phyloP scores from a whole-genome alignment of 2,113 vertebrate species.

The Eira barbara region DNA sequence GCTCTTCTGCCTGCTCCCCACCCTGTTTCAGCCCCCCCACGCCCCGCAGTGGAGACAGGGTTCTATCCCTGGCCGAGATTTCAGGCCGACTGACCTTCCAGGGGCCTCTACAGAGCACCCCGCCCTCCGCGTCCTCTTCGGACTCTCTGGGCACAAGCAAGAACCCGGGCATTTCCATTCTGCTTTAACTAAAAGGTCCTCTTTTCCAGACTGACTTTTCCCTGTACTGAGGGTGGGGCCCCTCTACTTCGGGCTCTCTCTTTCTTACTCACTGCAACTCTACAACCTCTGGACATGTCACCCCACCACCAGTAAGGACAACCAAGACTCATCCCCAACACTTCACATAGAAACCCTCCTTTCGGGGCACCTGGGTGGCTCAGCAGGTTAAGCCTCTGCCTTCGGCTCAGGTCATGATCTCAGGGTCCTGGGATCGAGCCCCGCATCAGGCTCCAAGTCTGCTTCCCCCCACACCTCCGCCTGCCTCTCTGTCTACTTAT shows the following conservation, averaged over 20 bases:
- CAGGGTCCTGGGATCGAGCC: too few species aligned
- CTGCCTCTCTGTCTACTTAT: too few species aligned
- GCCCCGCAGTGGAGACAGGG: accelerated
- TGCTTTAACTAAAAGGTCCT: not conserved
- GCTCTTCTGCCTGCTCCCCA: not conserved
- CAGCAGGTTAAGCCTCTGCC: too few species aligned
- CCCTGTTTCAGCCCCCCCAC: accelerated
- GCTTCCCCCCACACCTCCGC: too few species aligned
- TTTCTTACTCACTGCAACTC: not conserved
- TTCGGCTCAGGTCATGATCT: too few species aligned
- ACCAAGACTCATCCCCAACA: not conserved
- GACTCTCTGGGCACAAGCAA: not conserved
- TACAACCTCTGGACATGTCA: not conserved
- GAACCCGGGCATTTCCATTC: not conserved
- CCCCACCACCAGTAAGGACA: not conserved
- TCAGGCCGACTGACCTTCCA: not conserved
- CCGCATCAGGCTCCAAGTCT: too few species aligned
- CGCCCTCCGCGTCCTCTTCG: not conserved
- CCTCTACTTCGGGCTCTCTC: too few species aligned
- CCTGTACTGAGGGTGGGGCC: too few species aligned
- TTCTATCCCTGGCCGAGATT: not conserved
- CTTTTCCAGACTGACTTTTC: not conserved
- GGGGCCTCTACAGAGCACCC: not conserved
- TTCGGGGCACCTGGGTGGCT: too few species aligned
- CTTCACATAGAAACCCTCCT: not conserved